phyloP scores from a whole-genome alignment of 2,888 invertebrate species.

The Pandemis heparana region DNA sequence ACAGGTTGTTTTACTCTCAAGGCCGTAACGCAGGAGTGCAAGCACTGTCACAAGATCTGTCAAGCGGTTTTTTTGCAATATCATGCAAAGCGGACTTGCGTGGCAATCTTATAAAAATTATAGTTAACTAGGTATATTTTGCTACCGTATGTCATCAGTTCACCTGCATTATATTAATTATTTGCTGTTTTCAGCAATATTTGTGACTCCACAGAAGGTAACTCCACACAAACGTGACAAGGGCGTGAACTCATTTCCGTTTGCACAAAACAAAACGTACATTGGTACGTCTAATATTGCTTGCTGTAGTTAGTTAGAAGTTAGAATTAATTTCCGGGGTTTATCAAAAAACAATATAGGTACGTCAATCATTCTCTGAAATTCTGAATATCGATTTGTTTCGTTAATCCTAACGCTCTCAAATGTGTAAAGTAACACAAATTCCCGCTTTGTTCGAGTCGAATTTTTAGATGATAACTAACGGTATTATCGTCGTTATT shows the following conservation, averaged over 20 bases:
- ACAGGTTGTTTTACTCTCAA: too few species aligned
- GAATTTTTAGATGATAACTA: too few species aligned
- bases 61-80: too few species aligned
- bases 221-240: neutral
- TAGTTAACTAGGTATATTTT: neutral
- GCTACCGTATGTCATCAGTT: too few species aligned
- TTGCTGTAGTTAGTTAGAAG: neutral
- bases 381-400: neutral
- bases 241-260: constrained; percentile 7
- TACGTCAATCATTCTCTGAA: neutral
- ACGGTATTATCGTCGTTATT: neutral
- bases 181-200: neutral
- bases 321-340: neutral
- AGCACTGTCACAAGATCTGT: too few species aligned
- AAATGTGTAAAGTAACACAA: neutral
- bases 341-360: neutral
- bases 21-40: too few species aligned
- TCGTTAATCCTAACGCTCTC: neutral
- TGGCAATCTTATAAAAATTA: neutral
- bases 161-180: neutral
- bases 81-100: too few species aligned
- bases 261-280: neutral
- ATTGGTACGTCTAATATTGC: neutral
- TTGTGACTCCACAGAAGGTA: neutral
- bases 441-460: too few species aligned